phyloP scores from a whole-genome alignment of 2,888 invertebrate genomes.

The Chymomyza amoena region DNA sequence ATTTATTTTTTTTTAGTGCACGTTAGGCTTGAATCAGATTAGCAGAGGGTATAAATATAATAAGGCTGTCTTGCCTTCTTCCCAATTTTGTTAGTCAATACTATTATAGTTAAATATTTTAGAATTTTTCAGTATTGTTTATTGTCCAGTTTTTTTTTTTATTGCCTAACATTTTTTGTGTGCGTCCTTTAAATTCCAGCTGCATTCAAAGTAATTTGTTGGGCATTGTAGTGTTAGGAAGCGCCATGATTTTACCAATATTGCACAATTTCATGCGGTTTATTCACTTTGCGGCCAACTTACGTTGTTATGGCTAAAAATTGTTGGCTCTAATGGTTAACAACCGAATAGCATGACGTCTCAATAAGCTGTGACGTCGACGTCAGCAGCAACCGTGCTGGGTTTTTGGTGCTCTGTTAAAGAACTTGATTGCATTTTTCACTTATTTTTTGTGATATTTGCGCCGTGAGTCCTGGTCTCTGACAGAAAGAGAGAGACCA shows the following conservation, averaged over 20 bases:
- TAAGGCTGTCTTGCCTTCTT: too few relatives aligned
- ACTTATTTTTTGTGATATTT: slow-evolving; percentile 6
- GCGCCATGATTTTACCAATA: background rate
- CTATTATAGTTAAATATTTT: too few relatives aligned
- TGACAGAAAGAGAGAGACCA: background rate
- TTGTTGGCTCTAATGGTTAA: background rate
- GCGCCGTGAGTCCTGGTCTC: background rate
- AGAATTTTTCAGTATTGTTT: background rate
- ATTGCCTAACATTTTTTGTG: background rate
- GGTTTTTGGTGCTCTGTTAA: background rate
- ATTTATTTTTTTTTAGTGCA: too few relatives aligned
- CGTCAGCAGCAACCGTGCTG: too few relatives aligned
- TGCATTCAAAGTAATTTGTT: background rate
- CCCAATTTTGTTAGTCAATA: too few relatives aligned
- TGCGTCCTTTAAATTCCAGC: too few relatives aligned
- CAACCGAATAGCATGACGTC: background rate
- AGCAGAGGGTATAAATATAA: too few relatives aligned
- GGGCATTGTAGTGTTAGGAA: background rate
- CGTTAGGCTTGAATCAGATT: too few relatives aligned
- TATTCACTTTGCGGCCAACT: background rate
- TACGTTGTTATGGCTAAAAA: background rate
- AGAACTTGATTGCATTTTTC: slow-evolving; percentile 8
- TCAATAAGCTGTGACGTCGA: background rate
- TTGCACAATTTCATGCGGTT: background rate
- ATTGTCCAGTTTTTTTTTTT: background rate